Conservation (phyloP, 1,140 invertebrate genomes). For the Penaeus japonicus region DNA sequence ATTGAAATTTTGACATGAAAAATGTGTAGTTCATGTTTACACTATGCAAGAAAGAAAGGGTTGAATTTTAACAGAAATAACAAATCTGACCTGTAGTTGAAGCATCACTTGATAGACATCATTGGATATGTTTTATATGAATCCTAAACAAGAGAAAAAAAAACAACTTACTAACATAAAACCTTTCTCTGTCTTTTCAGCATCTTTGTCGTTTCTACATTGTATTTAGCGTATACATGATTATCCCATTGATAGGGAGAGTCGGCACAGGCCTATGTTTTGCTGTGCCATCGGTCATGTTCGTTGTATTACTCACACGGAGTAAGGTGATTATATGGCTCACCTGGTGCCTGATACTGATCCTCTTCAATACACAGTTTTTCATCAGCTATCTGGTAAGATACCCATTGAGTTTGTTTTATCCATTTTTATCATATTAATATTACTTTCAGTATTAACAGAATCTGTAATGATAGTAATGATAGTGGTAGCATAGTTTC, state of each 20-base stretch:
- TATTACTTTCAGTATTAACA: not conserved
- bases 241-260: conserved; percentile 23
- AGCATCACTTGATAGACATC: not conserved
- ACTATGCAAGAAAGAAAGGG: no score
- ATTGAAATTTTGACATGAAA: no score
- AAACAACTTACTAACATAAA: not conserved
- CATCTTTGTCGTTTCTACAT: conserved; percentile 55
- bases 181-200: conserved; percentile 13
- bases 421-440: not conserved
- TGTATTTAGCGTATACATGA: conserved; percentile 44
- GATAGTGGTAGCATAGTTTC: no score
- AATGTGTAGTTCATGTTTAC: no score
- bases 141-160: not conserved
- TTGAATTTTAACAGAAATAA: no score
- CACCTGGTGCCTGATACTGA: conserved; percentile 51
- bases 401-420: not conserved
- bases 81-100: no score
- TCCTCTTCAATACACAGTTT: conserved; percentile 52
- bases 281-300: conserved; percentile 48
- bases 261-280: conserved; percentile 47
- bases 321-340: conserved; percentile 52
- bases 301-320: conserved; percentile 47
- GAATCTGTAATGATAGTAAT: not conserved
- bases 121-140: not conserved
- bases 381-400: conserved; percentile 42